Percentiles rank a stretch among this genome's conserved stretches.
Evolutionary conservation across 2,113 vertebrate genomes (phyloP).

Genomic region (Hyaena hyaena): DNA sequence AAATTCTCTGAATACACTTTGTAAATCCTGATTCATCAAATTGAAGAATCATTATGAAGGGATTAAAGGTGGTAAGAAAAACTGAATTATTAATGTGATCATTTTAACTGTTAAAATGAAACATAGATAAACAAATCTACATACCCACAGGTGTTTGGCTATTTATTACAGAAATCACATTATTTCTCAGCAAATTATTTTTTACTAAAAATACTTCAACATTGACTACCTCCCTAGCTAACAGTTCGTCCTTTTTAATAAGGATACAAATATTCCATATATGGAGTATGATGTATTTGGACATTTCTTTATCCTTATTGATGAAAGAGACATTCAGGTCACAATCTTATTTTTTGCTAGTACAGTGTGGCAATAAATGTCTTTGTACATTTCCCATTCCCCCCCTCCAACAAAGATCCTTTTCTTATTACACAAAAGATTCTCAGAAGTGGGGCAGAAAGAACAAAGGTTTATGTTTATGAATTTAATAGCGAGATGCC

Average conservation of each 20-base stretch:
- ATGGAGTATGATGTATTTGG: not conserved
- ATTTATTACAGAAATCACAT: not conserved
- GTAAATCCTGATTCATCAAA: conserved; percentile 18
- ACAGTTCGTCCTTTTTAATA: not conserved
- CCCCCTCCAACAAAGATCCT: not conserved
- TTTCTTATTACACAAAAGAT: not conserved
- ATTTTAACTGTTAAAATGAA: not conserved
- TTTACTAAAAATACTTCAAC: conserved; percentile 8
- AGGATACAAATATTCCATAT: not conserved
- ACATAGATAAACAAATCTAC: not conserved
- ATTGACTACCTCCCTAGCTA: not conserved
- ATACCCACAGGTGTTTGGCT: not conserved
- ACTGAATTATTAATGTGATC: conserved; percentile 1
- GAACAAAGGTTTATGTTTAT: not conserved
- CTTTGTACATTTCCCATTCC: not conserved
- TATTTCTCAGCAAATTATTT: conserved; percentile 11
- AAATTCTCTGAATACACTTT: not conserved
- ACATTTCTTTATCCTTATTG: not conserved
- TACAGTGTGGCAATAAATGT: not conserved
- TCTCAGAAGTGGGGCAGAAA: not conserved
- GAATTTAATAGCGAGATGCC: not conserved
- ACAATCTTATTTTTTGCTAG: not conserved
- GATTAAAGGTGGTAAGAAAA: not conserved
- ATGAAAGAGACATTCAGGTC: not conserved
- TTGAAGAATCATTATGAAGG: not conserved